A percentile compares a stretch with the other conserved stretches of the same genome.
Conservation (phyloP, 2,888 invertebrate genomes). For the Limenitis camilla region DNA sequence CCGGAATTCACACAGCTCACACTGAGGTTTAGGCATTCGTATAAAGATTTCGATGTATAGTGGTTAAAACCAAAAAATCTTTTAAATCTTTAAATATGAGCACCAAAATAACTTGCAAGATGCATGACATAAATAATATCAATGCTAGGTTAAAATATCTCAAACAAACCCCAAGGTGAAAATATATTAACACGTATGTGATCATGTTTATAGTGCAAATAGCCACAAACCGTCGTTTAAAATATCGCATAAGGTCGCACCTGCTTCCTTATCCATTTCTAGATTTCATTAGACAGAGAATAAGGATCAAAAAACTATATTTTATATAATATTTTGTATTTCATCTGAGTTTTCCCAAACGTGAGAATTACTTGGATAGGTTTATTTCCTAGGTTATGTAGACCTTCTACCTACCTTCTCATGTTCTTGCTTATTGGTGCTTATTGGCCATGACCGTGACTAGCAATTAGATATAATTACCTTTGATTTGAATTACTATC, state of each 20-base stretch:
- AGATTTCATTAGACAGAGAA: no score
- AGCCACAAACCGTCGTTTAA: background rate
- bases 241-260: background rate
- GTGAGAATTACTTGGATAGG: no score
- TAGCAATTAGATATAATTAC: slow-evolving; percentile 71
- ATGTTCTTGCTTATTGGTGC: slow-evolving; percentile 69
- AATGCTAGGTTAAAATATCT: background rate
- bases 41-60: background rate
- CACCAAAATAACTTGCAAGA: background rate
- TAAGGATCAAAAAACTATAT: background rate
- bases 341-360: background rate
- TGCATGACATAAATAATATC: background rate
- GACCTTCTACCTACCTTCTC: slow-evolving; percentile 56
- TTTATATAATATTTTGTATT: background rate
- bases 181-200: slow-evolving; percentile 17
- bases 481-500: slow-evolving; percentile 66
- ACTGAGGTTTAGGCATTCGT: background rate
- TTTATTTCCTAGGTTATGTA: slow-evolving; percentile 19
- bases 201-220: slow-evolving; percentile 3
- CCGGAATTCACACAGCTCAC: slow-evolving; percentile 37
- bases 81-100: background rate
- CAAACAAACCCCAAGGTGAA: slow-evolving; percentile 12
- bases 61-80: background rate
- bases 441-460: slow-evolving; percentile 73
- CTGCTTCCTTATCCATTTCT: background rate